Base-by-base conservation (phyloP, 2,888 invertebrate species). In the Chymomyza caudatula region DNA sequence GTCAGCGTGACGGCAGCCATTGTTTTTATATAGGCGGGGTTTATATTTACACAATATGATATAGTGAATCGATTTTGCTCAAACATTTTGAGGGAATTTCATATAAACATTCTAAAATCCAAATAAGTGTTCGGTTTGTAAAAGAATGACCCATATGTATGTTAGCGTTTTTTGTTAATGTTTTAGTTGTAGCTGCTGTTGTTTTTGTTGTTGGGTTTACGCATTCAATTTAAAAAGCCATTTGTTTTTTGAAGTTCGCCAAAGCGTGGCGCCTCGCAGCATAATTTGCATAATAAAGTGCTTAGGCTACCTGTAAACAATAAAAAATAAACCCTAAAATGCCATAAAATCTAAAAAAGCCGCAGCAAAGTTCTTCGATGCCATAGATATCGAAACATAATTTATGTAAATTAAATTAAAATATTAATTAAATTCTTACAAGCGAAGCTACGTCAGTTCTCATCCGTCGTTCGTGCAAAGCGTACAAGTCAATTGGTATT, bases 271-370 rank as follows among this genome's bases (percentile, higher is more conserved):
- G 86, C 77, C 71, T 77, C 52, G 65, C 51, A 51, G 56, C 63
- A 66, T 71, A 77, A 82, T 80, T 80, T 80, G 75, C 83, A 80
- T 80, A 80, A 82, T 80, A 85, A 80, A 85, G 85, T 80, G 83
- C 79, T 85, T 82, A 82, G 83, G 83, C 80, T 80, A 80, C 80
- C 83, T 85, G 79, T 78, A 80, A 76, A 70, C 72, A 78, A 70
- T 78, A 76, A 71, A 61, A 67, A 66, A 74, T 63, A 57, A 4
- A 15, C 42, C 59, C 17, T 54, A 37, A 49, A 37, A 37, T 20
- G 6, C 51, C 65, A 62, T 17, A 60, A 17, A 56, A 49, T 56
- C 15, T n/a, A 60, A 54, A 22, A n/a, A 62, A 51, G 4, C 58
- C 6, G 19, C 54, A 54, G 54, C 61, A 68, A 73, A 73, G 58